These are phyloP conservation scores for Listronotus bonariensis DNA, from an alignment of 1,140 invertebrate genomes.

Conservation along the genomic window DNA sequence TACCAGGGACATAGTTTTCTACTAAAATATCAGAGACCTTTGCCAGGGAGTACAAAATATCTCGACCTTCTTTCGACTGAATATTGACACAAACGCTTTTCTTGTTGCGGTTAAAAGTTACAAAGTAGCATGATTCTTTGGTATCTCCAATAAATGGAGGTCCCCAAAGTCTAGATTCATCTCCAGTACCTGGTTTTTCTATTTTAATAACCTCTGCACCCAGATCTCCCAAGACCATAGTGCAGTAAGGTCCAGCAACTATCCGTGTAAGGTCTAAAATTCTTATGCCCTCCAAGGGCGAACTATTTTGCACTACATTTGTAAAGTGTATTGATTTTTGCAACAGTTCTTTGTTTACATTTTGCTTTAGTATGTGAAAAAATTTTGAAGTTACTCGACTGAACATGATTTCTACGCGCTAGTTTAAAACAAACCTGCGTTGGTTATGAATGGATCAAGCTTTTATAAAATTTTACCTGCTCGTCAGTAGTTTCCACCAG, in stretches of 20 bases:
- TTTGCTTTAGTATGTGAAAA: not conserved
- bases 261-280: constrained; percentile 86
- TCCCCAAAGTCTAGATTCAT: constrained; percentile 91
- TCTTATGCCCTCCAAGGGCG: constrained; percentile 65
- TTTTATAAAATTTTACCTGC: constrained; percentile 39
- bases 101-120: constrained; percentile 92
- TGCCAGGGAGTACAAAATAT: constrained; percentile 76
- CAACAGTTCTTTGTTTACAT: constrained; percentile 10
- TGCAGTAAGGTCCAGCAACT: constrained; percentile 83
- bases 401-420: not conserved
- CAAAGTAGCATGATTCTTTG: constrained; percentile 82
- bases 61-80: constrained; percentile 70
- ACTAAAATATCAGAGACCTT: constrained; percentile 84
- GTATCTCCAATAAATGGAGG: constrained; percentile 83
- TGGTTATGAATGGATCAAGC: not conserved
- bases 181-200: constrained; percentile 78
- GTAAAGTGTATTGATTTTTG: constrained; percentile 8
- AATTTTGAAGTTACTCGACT: not conserved
- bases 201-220: constrained; percentile 95
- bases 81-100: constrained; percentile 91
- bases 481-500: constrained; percentile 44
- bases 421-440: not conserved
- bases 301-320: not conserved
- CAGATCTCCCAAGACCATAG: constrained; percentile 91
- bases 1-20: constrained; percentile 95